Evolutionary conservation across 2,113 vertebrate genomes (phyloP).

Genomic region (Cyanoramphus novaezelandiae): DNA sequence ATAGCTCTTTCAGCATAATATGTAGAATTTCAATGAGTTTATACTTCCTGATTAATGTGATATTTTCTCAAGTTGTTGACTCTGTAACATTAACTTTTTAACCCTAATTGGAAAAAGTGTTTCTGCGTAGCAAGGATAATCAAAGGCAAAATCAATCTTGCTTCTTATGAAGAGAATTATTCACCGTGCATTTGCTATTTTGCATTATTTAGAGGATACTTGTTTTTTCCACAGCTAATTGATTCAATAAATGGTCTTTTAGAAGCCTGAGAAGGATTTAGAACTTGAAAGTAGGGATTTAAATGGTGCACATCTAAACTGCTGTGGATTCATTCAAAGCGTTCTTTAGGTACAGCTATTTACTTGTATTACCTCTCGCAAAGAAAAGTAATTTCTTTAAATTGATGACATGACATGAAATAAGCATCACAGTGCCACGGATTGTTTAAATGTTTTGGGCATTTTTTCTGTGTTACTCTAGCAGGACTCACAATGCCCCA

Average conservation of each 20-base stretch:
- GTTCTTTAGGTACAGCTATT: background rate
- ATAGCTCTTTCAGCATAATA: background rate
- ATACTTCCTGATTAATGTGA: constrained; percentile 57
- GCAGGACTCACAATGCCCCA: background rate
- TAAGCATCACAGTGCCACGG: background rate
- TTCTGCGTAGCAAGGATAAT: constrained; percentile 56
- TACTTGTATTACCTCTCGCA: background rate
- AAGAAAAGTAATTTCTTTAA: background rate
- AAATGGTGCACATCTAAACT: background rate
- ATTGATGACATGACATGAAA: background rate
- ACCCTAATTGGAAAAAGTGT: constrained; percentile 61
- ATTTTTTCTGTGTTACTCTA: background rate
- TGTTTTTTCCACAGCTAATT: constrained; percentile 45
- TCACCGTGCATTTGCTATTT: constrained; percentile 44
- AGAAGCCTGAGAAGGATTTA: background rate
- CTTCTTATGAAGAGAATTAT: constrained; percentile 46
- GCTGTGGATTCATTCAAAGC: background rate
- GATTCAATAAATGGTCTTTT: constrained; percentile 42
- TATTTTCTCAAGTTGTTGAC: constrained; percentile 60
- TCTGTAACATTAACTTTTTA: constrained; percentile 66
- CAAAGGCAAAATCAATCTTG: constrained; percentile 69
- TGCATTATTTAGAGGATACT: constrained; percentile 62
- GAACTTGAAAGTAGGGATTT: background rate
- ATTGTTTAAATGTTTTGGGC: background rate
- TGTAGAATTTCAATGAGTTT: constrained; percentile 51